Conservation (phyloP, 2,113 vertebrate genomes). For the Gallinago jamesoni region DNA sequence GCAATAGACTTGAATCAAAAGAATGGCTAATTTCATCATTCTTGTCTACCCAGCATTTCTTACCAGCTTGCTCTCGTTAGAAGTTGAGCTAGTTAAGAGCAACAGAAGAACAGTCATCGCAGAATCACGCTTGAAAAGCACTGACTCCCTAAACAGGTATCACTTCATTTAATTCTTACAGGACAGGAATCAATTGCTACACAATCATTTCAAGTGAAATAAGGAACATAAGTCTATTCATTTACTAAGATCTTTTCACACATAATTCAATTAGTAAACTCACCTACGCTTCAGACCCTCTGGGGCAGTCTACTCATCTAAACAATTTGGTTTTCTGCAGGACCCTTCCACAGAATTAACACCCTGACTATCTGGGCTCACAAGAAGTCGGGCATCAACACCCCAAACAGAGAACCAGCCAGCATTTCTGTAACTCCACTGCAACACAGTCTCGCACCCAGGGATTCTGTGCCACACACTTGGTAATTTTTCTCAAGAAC, state of each 20-base stretch:
- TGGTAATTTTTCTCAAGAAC: not conserved
- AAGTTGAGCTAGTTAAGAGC: not conserved
- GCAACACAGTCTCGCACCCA: not conserved
- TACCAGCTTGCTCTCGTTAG: not conserved
- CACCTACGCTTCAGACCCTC: not conserved
- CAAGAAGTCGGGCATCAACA: not conserved
- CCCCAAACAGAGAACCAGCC: not conserved
- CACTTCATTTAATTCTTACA: not conserved
- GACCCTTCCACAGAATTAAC: rapidly evolving
- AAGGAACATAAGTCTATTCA: not conserved
- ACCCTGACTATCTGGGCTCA: not conserved
- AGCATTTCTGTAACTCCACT: rapidly evolving
- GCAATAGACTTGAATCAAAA: not conserved
- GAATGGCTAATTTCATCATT: not conserved
- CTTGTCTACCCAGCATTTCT: not conserved
- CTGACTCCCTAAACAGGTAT: not conserved
- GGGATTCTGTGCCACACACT: not conserved
- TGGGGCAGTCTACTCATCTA: no score
- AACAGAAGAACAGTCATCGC: not conserved
- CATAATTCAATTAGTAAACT: not conserved
- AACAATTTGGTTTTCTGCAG: not conserved
- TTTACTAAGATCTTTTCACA: not conserved
- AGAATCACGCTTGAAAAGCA: not conserved
- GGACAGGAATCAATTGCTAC: not conserved
- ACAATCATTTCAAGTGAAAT: not conserved